Evolutionary conservation across 1,140 invertebrate genomes (phyloP), one percentile per base, ranked within the genome.

Genomic region (Contarinia nasturtii): DNA sequence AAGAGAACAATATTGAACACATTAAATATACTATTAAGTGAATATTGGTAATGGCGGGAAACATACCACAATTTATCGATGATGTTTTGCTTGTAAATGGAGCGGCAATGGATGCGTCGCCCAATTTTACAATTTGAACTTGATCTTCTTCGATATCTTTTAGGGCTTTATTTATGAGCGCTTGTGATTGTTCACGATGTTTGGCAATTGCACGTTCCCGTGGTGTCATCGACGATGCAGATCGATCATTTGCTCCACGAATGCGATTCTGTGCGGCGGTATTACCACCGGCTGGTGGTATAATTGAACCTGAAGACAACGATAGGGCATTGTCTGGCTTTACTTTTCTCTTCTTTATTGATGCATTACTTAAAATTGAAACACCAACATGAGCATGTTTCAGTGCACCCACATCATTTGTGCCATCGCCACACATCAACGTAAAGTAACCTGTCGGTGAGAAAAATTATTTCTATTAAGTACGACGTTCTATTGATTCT

Each of bases 371-470:
- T 15, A 97, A 67, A 50, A 94, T 78, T 0, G 89, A 90, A 33
- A 93, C 88, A 45, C 86, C 86, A 68, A 68, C 65, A 69, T 72
- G 55, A 34, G 96, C 91, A 69, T 99, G 95, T 73, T 98, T 99
- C 10, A 99, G 70, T 19, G 96, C 96, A n/a, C 96, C 96, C 20
- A 99, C 96, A 72, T 99, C 96, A 68, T 99, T 99, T 2, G 96
- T 99, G 50, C 96, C 96, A 73, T 99, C 96, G n/a, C 96, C 96
- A 65, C 95, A 98, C 96, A 99, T 99, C 0, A 99, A 65, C 1
- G 93, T 96, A 2, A 74, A 74, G 59, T 78, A 94, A 18, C 95
- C 95, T 42, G 36, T 34, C 7, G 7, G 33, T 7, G 14, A 34
- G 7, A 34, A 38, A 38, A 38, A 38, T n/a, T 5, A 38, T 27